Conservation (phyloP, 2,888 invertebrate genomes). For the Pandemis heparana region DNA sequence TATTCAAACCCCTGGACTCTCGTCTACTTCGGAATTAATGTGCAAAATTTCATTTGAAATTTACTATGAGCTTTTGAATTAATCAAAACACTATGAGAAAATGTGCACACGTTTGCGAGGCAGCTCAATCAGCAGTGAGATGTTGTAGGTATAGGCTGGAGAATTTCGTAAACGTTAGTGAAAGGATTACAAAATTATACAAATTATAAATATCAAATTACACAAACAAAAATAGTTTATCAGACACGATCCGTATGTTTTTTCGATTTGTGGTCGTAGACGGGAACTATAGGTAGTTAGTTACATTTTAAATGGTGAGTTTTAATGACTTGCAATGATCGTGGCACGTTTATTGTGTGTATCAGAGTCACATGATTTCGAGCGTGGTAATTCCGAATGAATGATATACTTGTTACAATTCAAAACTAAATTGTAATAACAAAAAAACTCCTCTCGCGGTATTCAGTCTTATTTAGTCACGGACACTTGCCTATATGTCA, state of each 20-base stretch:
- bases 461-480: conserved; percentile 36
- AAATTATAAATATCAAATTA: background rate
- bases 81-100: no score
- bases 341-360: conserved; percentile 17
- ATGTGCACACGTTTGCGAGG: no score
- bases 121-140: no score
- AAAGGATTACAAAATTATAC: no score
- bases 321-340: conserved; percentile 24
- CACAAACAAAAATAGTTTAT: background rate
- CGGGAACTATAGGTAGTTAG: background rate
- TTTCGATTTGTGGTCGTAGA: background rate
- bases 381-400: conserved; percentile 39
- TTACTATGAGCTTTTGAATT: no score
- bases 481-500: conserved; percentile 18
- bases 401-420: conserved; percentile 27
- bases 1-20: no score
- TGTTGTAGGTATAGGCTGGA: background rate
- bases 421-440: conserved; percentile 36
- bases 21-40: no score
- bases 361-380: conserved; percentile 39
- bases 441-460: conserved; percentile 33
- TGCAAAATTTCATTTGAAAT: no score
- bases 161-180: no score
- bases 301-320: conserved; percentile 1
- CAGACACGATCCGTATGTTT: background rate